These are phyloP conservation scores for Scarus forsteni DNA, from an alignment of 2,797 vertebrate genomes.

Conservation along the genomic window DNA sequence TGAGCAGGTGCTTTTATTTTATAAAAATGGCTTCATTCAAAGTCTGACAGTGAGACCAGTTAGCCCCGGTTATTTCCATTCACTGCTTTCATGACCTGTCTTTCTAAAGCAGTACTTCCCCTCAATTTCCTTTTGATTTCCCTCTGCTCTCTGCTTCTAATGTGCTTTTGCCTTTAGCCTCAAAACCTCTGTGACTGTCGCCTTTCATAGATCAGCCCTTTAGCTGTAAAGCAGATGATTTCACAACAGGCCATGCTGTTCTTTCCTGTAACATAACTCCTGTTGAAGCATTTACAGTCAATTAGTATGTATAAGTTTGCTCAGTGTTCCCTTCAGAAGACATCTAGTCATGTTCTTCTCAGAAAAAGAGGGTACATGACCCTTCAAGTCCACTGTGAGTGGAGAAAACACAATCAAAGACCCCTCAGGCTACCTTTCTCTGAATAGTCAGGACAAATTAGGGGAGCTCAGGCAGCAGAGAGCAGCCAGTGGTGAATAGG, in stretches of 20 bases:
- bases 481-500: too few relatives aligned
- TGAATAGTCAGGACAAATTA: too few relatives aligned
- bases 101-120: conserved; percentile 1
- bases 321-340: neutral
- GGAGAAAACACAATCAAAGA: neutral
- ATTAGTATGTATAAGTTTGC: neutral
- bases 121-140: conserved; percentile 15
- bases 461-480: too few relatives aligned
- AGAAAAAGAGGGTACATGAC: neutral
- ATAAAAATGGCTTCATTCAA: conserved; percentile 25
- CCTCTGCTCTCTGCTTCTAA: neutral
- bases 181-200: neutral
- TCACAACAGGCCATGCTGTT: neutral
- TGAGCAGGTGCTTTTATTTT: conserved; percentile 52
- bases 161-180: neutral
- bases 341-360: neutral
- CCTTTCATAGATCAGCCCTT: conserved; percentile 18
- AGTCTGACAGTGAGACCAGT: conserved; percentile 22
- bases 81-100: conserved; percentile 8
- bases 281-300: neutral
- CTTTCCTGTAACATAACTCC: neutral
- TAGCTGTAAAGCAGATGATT: conserved; percentile 1
- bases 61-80: conserved; percentile 20
- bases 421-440: too few relatives aligned
- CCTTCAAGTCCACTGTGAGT: neutral